These are phyloP conservation scores for Apteryx owenii DNA, from an alignment of 2,113 vertebrate genomes.

Conservation along the genomic window DNA sequence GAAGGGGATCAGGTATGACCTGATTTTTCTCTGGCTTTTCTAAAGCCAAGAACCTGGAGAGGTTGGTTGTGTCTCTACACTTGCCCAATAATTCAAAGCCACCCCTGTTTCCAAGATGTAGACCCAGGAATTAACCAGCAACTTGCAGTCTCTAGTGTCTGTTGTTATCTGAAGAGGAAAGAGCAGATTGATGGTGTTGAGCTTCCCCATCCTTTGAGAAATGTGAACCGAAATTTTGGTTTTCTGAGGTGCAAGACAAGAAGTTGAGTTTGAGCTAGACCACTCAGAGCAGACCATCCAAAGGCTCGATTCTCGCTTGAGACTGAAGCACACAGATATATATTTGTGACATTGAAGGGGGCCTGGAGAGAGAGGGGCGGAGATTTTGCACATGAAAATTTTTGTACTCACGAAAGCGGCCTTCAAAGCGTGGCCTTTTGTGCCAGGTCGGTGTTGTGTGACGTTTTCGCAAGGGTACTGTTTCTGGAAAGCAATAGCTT, in stretches of 20 bases:
- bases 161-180: conserved; percentile 1
- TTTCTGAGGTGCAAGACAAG: neutral
- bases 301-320: rapidly evolving
- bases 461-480: neutral
- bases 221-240: neutral
- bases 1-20: neutral
- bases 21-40: neutral
- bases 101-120: neutral
- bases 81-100: neutral
- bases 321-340: rapidly evolving
- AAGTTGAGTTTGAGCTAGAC: neutral
- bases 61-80: rapidly evolving
- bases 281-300: neutral
- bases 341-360: rapidly evolving
- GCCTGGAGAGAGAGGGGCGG: neutral
- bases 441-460: rapidly evolving
- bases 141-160: neutral
- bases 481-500: neutral
- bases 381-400: too few relatives aligned
- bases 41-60: neutral
- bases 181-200: neutral
- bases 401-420: rapidly evolving
- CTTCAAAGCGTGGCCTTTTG: rapidly evolving
- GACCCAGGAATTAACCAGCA: neutral
- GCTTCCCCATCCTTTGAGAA: neutral